Evolutionary conservation across 2,888 invertebrate genomes (phyloP).

Genomic region (Spisula subtruncata): DNA sequence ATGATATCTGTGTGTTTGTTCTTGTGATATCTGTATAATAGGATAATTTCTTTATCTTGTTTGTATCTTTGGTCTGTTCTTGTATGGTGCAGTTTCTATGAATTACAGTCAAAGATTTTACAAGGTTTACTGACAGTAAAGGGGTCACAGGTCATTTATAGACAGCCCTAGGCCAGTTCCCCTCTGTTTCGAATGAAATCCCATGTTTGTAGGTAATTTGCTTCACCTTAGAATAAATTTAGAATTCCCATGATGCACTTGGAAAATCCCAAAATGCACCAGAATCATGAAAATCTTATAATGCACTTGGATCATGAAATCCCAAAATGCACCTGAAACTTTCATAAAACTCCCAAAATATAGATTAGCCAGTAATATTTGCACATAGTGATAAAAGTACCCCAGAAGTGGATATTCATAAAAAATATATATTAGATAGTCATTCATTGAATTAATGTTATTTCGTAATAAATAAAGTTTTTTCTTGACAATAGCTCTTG

Average conservation of each 20-base stretch:
- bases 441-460: not conserved
- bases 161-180: not conserved
- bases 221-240: not conserved
- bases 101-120: too few relatives aligned
- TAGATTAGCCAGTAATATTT: not conserved
- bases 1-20: too few relatives aligned
- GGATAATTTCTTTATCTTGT: too few relatives aligned
- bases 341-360: too few relatives aligned
- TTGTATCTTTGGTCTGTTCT: not conserved
- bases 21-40: too few relatives aligned
- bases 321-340: not conserved
- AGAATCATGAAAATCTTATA: not conserved
- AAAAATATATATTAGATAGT: not conserved
- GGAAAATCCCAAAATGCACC: conserved; percentile 9
- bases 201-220: not conserved
- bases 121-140: not conserved
- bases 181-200: not conserved
- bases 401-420: not conserved
- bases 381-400: not conserved
- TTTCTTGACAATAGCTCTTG: too few relatives aligned
- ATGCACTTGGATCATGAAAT: not conserved
- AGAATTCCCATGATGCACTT: conserved; percentile 17
- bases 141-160: conserved; percentile 20
- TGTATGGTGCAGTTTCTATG: not conserved
- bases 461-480: too few relatives aligned